Evolutionary conservation across 1,140 invertebrate species (phyloP).

Genomic region (Trichoplusia ni): DNA sequence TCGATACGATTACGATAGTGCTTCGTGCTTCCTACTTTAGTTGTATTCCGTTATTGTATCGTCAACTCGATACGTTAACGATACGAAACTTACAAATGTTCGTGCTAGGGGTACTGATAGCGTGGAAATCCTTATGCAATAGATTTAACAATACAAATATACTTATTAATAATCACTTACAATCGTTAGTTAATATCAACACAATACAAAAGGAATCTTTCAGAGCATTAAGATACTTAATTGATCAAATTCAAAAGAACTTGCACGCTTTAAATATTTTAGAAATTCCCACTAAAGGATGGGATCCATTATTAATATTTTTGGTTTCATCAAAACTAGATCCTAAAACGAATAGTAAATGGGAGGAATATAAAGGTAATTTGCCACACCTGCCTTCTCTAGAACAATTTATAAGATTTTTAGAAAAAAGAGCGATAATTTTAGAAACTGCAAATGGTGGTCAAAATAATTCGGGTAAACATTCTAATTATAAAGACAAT

Average conservation of each 20-base stretch:
- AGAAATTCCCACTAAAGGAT: background rate
- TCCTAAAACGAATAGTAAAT: slow-evolving; percentile 26
- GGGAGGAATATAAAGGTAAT: slow-evolving; percentile 37
- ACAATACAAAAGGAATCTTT: slow-evolving; percentile 27
- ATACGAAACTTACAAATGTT: no score
- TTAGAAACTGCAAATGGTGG: slow-evolving; percentile 18
- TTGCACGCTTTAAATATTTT: background rate
- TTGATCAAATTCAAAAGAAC: slow-evolving; percentile 1
- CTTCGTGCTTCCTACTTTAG: no score
- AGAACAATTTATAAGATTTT: slow-evolving; percentile 11
- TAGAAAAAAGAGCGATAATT: slow-evolving; percentile 12
- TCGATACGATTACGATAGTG: no score
- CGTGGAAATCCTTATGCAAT: slow-evolving; percentile 34
- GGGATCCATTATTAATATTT: slow-evolving; percentile 3
- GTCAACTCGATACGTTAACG: no score
- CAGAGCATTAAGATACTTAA: slow-evolving; percentile 6
- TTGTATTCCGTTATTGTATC: no score
- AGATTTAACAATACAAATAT: slow-evolving; percentile 36
- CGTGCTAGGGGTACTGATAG: no score
- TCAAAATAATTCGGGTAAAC: background rate
- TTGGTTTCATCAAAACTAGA: slow-evolving; percentile 39
- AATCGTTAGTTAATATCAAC: slow-evolving; percentile 35
- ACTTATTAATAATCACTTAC: slow-evolving; percentile 35
- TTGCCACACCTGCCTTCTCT: slow-evolving; percentile 4
- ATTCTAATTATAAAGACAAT: background rate